Evolutionary conservation across 2,113 vertebrate species (phyloP).

Genomic region (Coptodon bakossiorum): DNA sequence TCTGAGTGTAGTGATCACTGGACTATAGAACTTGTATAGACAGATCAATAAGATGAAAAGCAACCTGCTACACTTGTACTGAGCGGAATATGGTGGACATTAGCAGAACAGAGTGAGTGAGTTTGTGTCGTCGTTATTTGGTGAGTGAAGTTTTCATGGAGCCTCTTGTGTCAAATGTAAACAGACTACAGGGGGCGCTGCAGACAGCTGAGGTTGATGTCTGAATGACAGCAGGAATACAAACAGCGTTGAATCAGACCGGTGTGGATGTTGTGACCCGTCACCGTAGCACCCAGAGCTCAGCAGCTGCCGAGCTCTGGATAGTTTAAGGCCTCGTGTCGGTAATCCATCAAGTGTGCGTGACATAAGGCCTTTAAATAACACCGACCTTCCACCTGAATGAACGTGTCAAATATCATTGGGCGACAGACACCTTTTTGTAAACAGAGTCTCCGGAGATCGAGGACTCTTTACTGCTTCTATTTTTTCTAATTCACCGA

Average conservation of each 20-base stretch:
- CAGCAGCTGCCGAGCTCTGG: slow-evolving; percentile 16
- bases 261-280: neutral
- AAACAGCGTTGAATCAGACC: neutral
- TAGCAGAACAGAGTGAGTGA: neutral
- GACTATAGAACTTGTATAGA: neutral
- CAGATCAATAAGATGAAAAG: neutral
- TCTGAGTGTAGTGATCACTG: neutral
- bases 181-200: neutral
- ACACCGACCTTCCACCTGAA: slow-evolving; percentile 15
- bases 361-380: slow-evolving; percentile 38
- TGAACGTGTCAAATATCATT: neutral
- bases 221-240: neutral
- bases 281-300: neutral
- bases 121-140: neutral
- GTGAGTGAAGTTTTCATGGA: neutral
- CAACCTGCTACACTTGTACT: neutral
- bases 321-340: slow-evolving; percentile 6
- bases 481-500: neutral
- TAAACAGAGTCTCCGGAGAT: neutral
- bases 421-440: neutral
- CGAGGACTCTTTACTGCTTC: neutral
- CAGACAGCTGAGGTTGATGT: neutral
- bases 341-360: slow-evolving; percentile 16
- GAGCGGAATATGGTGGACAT: neutral
- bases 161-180: neutral